Evolutionary conservation across 1,140 invertebrate genomes (phyloP).

Genomic region (Lutraria rhynchaena): DNA sequence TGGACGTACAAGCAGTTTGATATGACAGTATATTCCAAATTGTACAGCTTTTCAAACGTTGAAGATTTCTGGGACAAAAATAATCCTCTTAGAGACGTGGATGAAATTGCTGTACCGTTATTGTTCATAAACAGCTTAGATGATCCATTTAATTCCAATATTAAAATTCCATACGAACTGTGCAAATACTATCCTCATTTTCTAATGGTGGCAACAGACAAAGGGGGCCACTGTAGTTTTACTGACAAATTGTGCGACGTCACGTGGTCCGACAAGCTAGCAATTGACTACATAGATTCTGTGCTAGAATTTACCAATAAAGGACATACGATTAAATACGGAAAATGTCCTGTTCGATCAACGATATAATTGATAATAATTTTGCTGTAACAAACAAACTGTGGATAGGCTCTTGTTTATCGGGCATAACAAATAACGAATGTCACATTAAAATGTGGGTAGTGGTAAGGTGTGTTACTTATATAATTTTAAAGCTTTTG

Average conservation of each 20-base stretch:
- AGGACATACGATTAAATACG: conserved; percentile 67
- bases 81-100: conserved; percentile 76
- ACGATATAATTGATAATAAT: conserved; percentile 67
- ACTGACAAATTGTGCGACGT: conserved; percentile 57
- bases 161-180: conserved; percentile 75
- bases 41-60: conserved; percentile 65
- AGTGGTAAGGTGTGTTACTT: too few species aligned
- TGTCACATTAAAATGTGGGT: too few species aligned
- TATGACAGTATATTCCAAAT: conserved; percentile 64
- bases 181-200: conserved; percentile 78
- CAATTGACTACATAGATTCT: conserved; percentile 71
- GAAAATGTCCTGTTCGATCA: conserved; percentile 60
- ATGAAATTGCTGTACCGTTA: conserved; percentile 77
- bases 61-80: conserved; percentile 79
- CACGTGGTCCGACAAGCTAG: conserved; percentile 71
- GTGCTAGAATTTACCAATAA: conserved; percentile 71
- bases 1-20: conserved; percentile 69
- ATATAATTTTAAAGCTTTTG: too few species aligned
- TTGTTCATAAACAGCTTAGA: conserved; percentile 76
- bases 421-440: too few species aligned
- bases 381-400: too few species aligned
- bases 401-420: too few species aligned
- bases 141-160: conserved; percentile 71
- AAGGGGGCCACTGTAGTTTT: conserved; percentile 79
- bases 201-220: conserved; percentile 70